These are phyloP conservation scores for Caenorhabditis becei DNA, from an alignment of 2,888 invertebrate genomes.

Conservation along the genomic window DNA sequence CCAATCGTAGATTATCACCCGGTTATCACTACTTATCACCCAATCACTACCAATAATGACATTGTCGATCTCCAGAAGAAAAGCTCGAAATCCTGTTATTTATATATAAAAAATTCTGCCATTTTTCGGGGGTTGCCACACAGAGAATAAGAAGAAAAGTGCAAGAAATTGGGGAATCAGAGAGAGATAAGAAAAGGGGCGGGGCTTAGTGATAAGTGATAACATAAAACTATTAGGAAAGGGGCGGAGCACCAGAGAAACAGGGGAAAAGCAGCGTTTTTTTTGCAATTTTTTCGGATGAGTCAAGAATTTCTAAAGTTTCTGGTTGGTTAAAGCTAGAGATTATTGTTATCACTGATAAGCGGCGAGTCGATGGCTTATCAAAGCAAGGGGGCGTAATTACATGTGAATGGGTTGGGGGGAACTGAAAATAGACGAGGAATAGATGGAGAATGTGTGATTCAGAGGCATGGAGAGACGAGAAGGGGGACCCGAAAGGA, in stretches of 20 bases:
- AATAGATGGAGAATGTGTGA: background rate
- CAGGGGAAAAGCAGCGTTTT: background rate
- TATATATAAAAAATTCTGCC: background rate
- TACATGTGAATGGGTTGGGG: background rate
- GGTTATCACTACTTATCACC: too few relatives aligned
- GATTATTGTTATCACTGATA: too few relatives aligned
- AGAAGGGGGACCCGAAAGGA: background rate
- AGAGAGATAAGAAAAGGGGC: background rate
- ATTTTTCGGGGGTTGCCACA: background rate
- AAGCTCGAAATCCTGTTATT: background rate
- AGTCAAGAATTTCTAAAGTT: too few relatives aligned
- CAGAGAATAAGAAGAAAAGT: too few relatives aligned
- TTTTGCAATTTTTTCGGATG: too few relatives aligned
- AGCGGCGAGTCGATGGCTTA: background rate
- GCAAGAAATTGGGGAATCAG: too few relatives aligned
- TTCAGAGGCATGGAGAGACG: background rate
- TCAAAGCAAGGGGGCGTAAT: background rate
- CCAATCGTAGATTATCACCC: background rate
- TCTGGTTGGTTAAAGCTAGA: too few relatives aligned
- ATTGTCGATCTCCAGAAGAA: background rate
- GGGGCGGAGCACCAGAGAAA: background rate
- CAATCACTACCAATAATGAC: too few relatives aligned
- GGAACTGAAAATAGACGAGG: background rate
- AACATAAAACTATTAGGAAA: background rate
- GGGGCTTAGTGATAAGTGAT: background rate